A percentile compares a stretch with the other conserved stretches of the same genome.
These are phyloP conservation scores for Zaprionus africanus DNA, from an alignment of 1,140 invertebrate species.

Conservation along the genomic window DNA sequence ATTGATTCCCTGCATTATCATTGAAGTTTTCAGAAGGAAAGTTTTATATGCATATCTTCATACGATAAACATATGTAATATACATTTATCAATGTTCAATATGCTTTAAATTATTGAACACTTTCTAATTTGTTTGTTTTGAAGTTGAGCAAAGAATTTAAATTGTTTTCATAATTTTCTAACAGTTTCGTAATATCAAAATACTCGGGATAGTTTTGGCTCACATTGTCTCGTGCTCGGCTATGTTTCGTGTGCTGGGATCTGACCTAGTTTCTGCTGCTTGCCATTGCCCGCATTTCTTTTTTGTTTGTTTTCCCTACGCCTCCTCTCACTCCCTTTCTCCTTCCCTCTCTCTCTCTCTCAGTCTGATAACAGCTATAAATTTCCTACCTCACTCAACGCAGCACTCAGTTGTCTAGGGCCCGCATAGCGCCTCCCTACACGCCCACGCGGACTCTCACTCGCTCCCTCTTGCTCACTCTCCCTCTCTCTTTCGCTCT, in stretches of 20 bases:
- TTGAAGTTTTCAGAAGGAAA: too few species aligned
- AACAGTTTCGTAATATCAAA: constrained; percentile 21
- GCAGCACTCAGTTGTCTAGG: constrained; percentile 71
- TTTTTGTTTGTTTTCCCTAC: constrained; percentile 40
- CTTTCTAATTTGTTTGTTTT: background rate
- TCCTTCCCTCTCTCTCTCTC: background rate
- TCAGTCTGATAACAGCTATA: constrained; percentile 70
- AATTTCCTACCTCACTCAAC: constrained; percentile 82
- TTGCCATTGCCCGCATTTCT: constrained; percentile 57
- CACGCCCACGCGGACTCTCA: constrained; percentile 29
- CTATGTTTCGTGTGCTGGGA: constrained; percentile 28
- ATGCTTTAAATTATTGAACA: too few species aligned
- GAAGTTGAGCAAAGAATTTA: background rate
- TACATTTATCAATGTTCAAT: too few species aligned
- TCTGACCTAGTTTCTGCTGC: constrained; percentile 65
- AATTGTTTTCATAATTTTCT: background rate
- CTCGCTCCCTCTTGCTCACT: background rate
- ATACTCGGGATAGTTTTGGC: background rate
- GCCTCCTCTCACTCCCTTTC: constrained; percentile 21
- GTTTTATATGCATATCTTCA: too few species aligned
- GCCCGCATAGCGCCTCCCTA: constrained; percentile 45
- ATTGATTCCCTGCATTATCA: too few species aligned
- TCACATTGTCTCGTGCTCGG: background rate
- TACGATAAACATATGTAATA: too few species aligned
- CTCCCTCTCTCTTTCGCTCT: constrained; percentile 4